Conservation (phyloP, 2,113 vertebrate species). For the Cinclus mexicanus region DNA sequence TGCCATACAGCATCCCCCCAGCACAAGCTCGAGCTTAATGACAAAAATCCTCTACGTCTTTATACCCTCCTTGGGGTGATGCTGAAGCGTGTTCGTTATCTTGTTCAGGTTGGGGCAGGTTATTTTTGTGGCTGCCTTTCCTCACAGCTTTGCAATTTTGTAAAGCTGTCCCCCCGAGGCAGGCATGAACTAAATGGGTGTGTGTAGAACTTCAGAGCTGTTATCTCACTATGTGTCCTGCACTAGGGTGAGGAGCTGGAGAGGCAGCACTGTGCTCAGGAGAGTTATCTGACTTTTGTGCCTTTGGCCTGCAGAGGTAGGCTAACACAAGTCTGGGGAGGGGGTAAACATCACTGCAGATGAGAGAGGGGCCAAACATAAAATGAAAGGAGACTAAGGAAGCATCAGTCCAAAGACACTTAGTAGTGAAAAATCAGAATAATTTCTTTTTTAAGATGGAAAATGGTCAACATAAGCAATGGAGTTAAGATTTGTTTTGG, state of each 20-base stretch:
- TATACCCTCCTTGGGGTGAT: rapidly evolving
- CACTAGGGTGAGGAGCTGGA: neutral
- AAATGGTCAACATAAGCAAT: neutral
- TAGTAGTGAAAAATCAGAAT: neutral
- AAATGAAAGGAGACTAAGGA: neutral
- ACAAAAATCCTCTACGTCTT: neutral
- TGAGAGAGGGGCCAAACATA: neutral
- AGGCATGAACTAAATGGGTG: neutral
- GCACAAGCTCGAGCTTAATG: neutral
- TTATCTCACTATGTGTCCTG: rapidly evolving
- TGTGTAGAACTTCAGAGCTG: neutral
- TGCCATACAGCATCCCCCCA: rapidly evolving
- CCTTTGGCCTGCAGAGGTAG: neutral
- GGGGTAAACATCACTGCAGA: neutral
- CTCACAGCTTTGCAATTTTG: neutral
- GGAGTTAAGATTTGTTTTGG: neutral
- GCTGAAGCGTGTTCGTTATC: rapidly evolving
- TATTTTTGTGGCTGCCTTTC: neutral
- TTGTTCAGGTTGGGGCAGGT: neutral
- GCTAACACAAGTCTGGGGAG: neutral
- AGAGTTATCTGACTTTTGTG: neutral
- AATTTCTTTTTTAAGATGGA: neutral
- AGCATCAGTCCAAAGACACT: neutral
- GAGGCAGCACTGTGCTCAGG: neutral
- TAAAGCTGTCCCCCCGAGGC: neutral